These are phyloP conservation scores for Prunella fulvescens DNA, from an alignment of 2,113 vertebrate genomes.

Conservation along the genomic window DNA sequence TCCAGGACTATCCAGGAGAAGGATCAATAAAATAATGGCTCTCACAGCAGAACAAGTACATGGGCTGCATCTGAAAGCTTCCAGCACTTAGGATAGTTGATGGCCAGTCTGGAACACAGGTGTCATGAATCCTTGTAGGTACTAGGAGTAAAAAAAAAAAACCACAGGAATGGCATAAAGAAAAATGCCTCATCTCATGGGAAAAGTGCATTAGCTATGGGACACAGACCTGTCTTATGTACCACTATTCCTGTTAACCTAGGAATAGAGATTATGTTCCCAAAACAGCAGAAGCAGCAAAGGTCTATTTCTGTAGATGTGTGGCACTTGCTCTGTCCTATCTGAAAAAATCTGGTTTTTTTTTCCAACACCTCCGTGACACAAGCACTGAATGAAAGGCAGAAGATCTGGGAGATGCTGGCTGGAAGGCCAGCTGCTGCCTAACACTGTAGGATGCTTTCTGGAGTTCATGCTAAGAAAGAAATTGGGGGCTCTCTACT, in stretches of 20 bases:
- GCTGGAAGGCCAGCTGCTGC: not conserved
- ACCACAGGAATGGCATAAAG: not conserved
- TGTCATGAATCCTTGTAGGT: not conserved
- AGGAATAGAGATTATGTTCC: not conserved
- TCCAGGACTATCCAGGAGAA: not conserved
- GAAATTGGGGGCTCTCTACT: not conserved
- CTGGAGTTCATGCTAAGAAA: not conserved
- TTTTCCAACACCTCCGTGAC: not conserved
- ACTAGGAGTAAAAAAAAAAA: not conserved
- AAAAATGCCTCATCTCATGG: not conserved
- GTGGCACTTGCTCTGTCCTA: not conserved
- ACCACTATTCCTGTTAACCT: not conserved
- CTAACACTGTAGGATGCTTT: not conserved
- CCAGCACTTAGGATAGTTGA: not conserved
- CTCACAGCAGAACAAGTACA: not conserved
- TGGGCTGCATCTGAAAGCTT: not conserved
- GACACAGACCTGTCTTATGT: not conserved
- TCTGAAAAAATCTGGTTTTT: not conserved
- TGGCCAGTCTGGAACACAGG: not conserved
- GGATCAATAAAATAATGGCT: not conserved
- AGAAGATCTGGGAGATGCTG: not conserved
- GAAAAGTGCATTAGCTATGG: not conserved
- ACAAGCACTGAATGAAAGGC: not conserved
- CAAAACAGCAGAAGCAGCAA: not conserved
- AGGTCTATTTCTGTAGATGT: not conserved